Evolutionary conservation across 2,888 invertebrate species (phyloP), one percentile per base, ranked within the genome.

Genomic region (Coenonympha arcania): DNA sequence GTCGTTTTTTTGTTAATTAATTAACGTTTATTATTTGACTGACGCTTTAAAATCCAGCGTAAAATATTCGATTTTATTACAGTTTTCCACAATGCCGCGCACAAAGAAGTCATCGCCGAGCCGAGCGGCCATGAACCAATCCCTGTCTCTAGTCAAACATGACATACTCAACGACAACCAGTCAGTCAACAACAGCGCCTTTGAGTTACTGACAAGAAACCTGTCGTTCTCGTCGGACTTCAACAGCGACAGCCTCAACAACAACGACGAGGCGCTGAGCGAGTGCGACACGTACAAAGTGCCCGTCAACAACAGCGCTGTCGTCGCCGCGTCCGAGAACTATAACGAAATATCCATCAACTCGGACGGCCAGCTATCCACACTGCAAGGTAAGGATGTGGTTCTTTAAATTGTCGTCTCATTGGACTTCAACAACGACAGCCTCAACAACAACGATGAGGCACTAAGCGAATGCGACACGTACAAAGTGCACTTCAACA

Each of bases 1-100:
- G n/a, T n/a, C n/a, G n/a, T n/a, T n/a, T n/a, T n/a, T n/a, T n/a
- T n/a, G n/a, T n/a, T n/a, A n/a, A n/a, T n/a, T n/a, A n/a, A n/a
- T n/a, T n/a, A n/a, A n/a, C n/a, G n/a, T n/a, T n/a, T n/a, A n/a
- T n/a, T n/a, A n/a, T n/a, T n/a, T n/a, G n/a, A n/a, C n/a, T n/a
- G n/a, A n/a, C n/a, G n/a, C n/a, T n/a, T n/a, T n/a, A n/a, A n/a
- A n/a, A n/a, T n/a, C n/a, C n/a, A n/a, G n/a, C n/a, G n/a, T n/a
- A n/a, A n/a, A n/a, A n/a, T n/a, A n/a, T n/a, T n/a, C n/a, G n/a
- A n/a, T n/a, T 31, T 19, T 54, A 56, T 64, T 72, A 6, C 76
- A 90, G 90, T 89, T 89, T 69, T 89, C 89, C 51, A 90, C 90
- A 47, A 89, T 90, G 87, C 89, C 89, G 22, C 82, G 89, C 40